Percentiles rank a stretch among this genome's conserved stretches.
These are phyloP conservation scores for Brachionus asplanchnoidis DNA, from an alignment of 1,140 invertebrate genomes.

Conservation along the genomic window DNA sequence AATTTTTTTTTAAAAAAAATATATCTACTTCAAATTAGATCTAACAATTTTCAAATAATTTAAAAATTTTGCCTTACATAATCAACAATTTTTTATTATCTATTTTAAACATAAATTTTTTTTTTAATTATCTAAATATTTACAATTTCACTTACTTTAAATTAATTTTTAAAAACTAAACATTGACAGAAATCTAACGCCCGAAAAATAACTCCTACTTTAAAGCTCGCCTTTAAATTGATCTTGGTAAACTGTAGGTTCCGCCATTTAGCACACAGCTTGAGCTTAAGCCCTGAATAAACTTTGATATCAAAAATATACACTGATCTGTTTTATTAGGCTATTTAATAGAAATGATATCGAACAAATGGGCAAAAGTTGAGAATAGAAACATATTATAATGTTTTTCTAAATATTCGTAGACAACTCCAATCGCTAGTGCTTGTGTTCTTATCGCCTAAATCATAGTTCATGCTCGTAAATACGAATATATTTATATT, in stretches of 20 bases:
- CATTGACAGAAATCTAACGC: neutral
- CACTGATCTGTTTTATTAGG: neutral
- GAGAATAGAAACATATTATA: neutral
- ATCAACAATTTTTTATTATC: too few species aligned
- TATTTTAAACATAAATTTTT: neutral
- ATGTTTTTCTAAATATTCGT: neutral
- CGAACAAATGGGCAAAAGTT: neutral
- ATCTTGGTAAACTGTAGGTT: neutral
- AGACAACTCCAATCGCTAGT: neutral
- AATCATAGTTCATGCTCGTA: neutral
- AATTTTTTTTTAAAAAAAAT: too few species aligned
- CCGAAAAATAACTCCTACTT: neutral
- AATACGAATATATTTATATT: neutral
- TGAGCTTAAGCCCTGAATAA: neutral
- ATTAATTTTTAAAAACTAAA: neutral
- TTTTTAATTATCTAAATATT: neutral
- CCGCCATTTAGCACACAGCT: neutral
- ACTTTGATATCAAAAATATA: neutral
- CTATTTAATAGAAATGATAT: neutral
- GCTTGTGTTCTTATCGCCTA: neutral
- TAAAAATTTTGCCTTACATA: too few species aligned
- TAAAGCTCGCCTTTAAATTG: neutral
- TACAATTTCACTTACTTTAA: neutral
- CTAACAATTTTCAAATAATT: too few species aligned
- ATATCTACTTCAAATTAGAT: too few species aligned